Base-by-base conservation (phyloP, 2,888 invertebrate species). In the Drosophila monieri region DNA sequence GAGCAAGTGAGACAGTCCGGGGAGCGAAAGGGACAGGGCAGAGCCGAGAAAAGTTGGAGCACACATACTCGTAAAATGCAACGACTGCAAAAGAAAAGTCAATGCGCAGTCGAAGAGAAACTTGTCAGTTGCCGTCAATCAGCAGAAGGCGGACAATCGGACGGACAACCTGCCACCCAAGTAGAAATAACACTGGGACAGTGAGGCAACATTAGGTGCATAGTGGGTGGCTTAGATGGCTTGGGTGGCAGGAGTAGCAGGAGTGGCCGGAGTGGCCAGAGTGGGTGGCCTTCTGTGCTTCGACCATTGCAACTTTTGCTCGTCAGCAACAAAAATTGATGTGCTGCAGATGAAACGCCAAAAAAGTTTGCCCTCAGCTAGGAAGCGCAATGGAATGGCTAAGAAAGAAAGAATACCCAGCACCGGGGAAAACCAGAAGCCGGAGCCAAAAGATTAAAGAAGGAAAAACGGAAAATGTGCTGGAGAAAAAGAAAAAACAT, bases 321-420 rank as follows among this genome's bases (percentile, higher is more conserved):
- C 85, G 87, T 88, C 85, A 85, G 85, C 85, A 88, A 85, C 88
- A 88, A 88, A 85, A 88, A 88, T 88, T 85, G 85, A 85, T 85
- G 88, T 85, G 85, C 88, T 85, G 88, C 87, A 85, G 85, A 85
- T 85, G 88, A 88, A 85, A 85, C 88, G 88, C 88, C 85, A 88
- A 85, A 88, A 64, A 85, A 88, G 87, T 85, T 85, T 73, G 88
- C 83, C 85, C 77, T 87, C 74, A 73, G 74, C 76, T 52, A 74
- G 62, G 73, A 27, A 49, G 44, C 64, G 10, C 21, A 25, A n/a
- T 65, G 48, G 66, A 54, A 56, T 30, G 49, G 41, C 43, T 51
- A 56, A 46, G 54, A 54, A 56, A 46, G 54, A 54, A 77, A 75
- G 70, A 75, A 80, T 65, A 30, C 48, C 32, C 30, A 18, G 18